Base-by-base conservation (phyloP, 2,797 vertebrate genomes). In the Sebastiscus albofasciatus region DNA sequence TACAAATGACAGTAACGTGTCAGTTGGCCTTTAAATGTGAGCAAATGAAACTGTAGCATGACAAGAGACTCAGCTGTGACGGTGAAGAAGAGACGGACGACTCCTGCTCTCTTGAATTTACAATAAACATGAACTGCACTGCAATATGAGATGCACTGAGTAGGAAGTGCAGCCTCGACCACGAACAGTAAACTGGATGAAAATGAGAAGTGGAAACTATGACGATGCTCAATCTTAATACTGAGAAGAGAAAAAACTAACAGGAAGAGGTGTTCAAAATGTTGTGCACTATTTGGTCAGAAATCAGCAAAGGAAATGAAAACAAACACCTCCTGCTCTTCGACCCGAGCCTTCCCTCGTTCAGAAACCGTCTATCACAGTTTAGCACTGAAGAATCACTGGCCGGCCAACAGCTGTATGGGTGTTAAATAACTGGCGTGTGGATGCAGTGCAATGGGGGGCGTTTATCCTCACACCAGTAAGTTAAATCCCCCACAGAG, bases 1-100 rank as follows among this genome's bases (percentile, higher is more conserved):
- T 94, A 94, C 93, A 95, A 90, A 92, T 72, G 85, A 90, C 58
- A 87, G 72, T 70, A 78, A 85, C 3, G n/a, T 68, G 67, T 75
- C 52, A 13, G 65, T 55, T 46, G 64, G 64, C 67, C 20, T 85
- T 86, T 70, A 85, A 58, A 69, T 69, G 71, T 34, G 55, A 85
- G 74, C 72, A 20, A 46, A 27, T 69, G 55, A 14, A 10, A 67
- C 31, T 81, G 74, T 61, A 71, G 59, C 5, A 82, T 46, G 42
- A 84, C 27, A 46, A 64, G 46, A 85, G 26, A 70, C 31, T 70
- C 5, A 31, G 82, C 16, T 20, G 60, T 61, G 14, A 49, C 10
- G 4, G 29, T 67, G 27, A 59, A 82, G 70, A 68, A 62, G 11
- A 80, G 49, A 79, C 56, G 68, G 81, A 77, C 42, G 11, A 59